These are phyloP conservation scores for Ophion costatus DNA, from an alignment of 2,888 invertebrate genomes.

Conservation along the genomic window DNA sequence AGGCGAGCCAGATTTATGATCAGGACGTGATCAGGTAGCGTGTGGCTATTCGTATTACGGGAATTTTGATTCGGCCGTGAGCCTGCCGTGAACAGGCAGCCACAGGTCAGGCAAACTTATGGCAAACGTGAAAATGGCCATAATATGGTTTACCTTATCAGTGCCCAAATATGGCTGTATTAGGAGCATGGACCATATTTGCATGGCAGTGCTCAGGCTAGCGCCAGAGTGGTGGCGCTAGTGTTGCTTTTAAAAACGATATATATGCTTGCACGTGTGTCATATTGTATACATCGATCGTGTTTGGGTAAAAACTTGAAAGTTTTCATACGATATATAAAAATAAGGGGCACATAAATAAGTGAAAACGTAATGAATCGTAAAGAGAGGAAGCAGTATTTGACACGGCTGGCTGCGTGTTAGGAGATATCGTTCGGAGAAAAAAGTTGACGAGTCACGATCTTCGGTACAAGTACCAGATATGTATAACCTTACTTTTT, in stretches of 20 bases:
- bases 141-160: slow-evolving; percentile 2
- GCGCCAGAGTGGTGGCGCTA: slow-evolving; percentile 22
- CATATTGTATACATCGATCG: slow-evolving; percentile 12
- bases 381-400: no score
- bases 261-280: not conserved
- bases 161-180: not conserved
- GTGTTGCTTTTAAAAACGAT: not conserved
- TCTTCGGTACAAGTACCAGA: no score
- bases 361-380: no score
- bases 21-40: not conserved
- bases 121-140: slow-evolving; percentile 20
- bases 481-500: no score
- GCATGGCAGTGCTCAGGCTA: not conserved
- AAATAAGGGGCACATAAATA: no score
- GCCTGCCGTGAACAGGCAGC: not conserved
- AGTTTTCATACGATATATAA: no score
- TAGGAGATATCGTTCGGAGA: no score
- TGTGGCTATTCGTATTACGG: not conserved
- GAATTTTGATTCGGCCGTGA: not conserved
- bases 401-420: no score
- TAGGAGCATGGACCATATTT: no score
- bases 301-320: not conserved
- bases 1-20: slow-evolving; percentile 5
- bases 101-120: not conserved
- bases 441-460: no score